Percentiles rank a stretch among this genome's conserved stretches.
Evolutionary conservation across 35 echinoderm and acorn worm species (phyloP).

Genomic region (Heliocidaris tuberculata): DNA sequence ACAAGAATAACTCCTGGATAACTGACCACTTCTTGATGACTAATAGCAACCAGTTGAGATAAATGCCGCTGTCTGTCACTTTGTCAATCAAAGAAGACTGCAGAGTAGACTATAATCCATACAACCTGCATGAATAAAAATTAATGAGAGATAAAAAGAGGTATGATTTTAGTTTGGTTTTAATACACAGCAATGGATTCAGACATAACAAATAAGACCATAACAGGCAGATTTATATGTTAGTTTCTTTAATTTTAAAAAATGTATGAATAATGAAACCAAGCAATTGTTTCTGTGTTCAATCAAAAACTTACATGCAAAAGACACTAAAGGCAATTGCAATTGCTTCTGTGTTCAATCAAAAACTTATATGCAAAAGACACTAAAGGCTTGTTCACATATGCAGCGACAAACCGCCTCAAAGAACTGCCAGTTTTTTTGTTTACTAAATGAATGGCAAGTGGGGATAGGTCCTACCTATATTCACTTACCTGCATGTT

Average conservation of each 20-base stretch:
- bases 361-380: not conserved
- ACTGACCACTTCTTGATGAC: not conserved
- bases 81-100: conserved; percentile 87
- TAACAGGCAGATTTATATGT: not conserved
- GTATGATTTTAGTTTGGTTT: not conserved
- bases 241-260: not conserved
- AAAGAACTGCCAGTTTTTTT: no score
- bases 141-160: not conserved
- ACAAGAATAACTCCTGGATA: not conserved
- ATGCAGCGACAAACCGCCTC: no score
- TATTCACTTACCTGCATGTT: no score
- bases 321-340: not conserved
- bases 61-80: not conserved
- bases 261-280: not conserved
- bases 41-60: not conserved
- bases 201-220: not conserved
- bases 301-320: not conserved
- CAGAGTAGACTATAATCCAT: conserved; percentile 99
- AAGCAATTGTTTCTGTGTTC: not conserved
- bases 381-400: no score
- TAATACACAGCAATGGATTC: not conserved
- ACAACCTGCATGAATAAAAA: conserved; percentile 78
- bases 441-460: no score
- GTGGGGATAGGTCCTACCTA: no score
- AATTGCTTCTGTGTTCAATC: not conserved